These are phyloP conservation scores for Cremastinae sp. DNA, from an alignment of 2,888 invertebrate species.

Conservation along the genomic window DNA sequence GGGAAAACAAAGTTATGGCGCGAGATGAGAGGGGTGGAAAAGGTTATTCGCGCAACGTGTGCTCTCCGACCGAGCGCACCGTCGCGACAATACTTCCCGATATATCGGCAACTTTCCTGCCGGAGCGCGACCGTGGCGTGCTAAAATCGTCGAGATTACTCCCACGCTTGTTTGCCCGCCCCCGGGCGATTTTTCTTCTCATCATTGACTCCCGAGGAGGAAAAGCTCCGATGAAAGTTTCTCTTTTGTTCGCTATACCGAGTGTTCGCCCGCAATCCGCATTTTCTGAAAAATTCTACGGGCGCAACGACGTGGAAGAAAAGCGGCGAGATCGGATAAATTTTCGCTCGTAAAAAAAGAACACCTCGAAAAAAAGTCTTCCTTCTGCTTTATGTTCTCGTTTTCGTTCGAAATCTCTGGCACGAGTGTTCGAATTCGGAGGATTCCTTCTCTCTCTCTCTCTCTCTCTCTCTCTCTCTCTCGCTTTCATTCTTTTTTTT, in stretches of 20 bases:
- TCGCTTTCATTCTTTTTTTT: conserved; percentile 11
- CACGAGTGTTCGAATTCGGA: conserved; percentile 6
- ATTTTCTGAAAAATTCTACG: background rate
- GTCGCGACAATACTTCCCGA: conserved; percentile 50
- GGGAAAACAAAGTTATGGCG: conserved; percentile 50
- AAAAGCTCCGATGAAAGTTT: background rate
- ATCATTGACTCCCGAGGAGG: conserved; percentile 16
- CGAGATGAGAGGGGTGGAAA: background rate
- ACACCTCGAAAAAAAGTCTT: conserved; percentile 21
- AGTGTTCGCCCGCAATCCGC: background rate
- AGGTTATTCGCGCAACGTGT: conserved; percentile 17
- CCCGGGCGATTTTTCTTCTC: conserved; percentile 40
- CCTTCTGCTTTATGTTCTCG: conserved; percentile 18
- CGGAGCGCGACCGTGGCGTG: conserved; percentile 39
- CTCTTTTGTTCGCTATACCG: background rate
- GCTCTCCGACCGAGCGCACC: conserved; percentile 12
- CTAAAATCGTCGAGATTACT: conserved; percentile 51
- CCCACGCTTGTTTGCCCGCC: conserved; percentile 40
- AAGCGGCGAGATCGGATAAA: too few relatives aligned
- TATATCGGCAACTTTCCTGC: conserved; percentile 52
- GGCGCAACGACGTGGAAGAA: too few relatives aligned
- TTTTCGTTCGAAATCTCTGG: conserved; percentile 33
- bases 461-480: conserved; percentile 25
- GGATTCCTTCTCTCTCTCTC: conserved; percentile 18
- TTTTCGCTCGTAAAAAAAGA: too few relatives aligned